These are phyloP conservation scores for Cryptoleucopteryx plumbea DNA, from an alignment of 2,113 vertebrate genomes.

Conservation along the genomic window DNA sequence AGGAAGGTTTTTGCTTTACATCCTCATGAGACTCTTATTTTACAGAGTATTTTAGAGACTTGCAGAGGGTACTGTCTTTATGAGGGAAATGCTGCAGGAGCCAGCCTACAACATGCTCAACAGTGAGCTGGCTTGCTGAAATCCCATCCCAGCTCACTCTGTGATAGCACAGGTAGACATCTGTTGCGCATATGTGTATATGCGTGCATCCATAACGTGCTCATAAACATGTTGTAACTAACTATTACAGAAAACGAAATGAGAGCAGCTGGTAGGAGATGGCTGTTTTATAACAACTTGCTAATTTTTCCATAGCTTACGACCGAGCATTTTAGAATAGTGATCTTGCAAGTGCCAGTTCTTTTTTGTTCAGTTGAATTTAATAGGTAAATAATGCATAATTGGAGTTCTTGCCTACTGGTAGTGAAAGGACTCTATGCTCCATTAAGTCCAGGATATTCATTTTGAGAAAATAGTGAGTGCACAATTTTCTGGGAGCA, in stretches of 20 bases:
- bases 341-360: slow-evolving; percentile 24
- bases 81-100: background rate
- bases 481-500: background rate
- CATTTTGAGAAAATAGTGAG: slow-evolving; percentile 39
- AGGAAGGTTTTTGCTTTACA: background rate
- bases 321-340: background rate
- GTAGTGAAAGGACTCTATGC: slow-evolving; percentile 21
- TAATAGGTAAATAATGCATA: slow-evolving; percentile 48
- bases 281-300: background rate
- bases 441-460: slow-evolving; percentile 48
- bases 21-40: background rate
- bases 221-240: background rate
- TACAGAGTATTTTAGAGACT: background rate
- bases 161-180: background rate
- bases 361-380: slow-evolving; percentile 3
- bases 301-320: slow-evolving; percentile 10
- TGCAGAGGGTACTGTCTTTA: background rate
- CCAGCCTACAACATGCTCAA: background rate
- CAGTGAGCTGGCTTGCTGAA: background rate
- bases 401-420: slow-evolving; percentile 24
- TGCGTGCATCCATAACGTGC: background rate
- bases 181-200: rapidly evolving
- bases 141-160: background rate
- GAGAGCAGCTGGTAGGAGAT: background rate
- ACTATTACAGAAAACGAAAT: background rate